Evolutionary conservation across 2,888 invertebrate species (phyloP), one percentile per base, ranked within the genome.

Genomic region (Uloborus plumipes): DNA sequence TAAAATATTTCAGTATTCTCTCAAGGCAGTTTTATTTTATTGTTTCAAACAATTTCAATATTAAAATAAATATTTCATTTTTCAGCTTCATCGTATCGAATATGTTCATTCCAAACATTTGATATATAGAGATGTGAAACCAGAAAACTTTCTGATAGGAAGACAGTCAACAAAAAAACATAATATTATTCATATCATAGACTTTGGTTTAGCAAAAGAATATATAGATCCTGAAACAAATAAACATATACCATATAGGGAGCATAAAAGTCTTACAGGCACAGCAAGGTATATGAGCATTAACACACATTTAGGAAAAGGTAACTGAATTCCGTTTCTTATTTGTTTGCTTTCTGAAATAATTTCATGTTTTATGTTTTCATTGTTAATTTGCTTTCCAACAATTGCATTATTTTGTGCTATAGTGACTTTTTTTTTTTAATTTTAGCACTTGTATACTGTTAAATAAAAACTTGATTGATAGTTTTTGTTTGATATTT

Each of bases 281-380:
- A 99, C 99, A 87, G 99, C 99, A 88, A 94, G 99, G 91, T 99
- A 99, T 92, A 99, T 99, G 99, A 99, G 98, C 91, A 99, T 99
- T 91, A 99, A 99, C 91, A 99, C 99, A 90, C 99, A 99, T 92
- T 94, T 99, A 92, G 99, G 99, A 89, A 86, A 86, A 86, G 85
- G 85, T 85, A 84, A 31, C 39, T 53, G 53, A 59, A 18, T 26
- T 47, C 58, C 49, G 26, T n/a, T 39, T 22, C 15, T 22, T 65
- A 3, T 53, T 6, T 53, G 2, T 16, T 15, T 15, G 14, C 18
- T 20, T 55, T 55, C 14, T 55, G n/a, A 55, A 55, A 20, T 9
- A 55, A 55, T 55, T 55, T 55, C 18, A 55, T 9, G 16, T 6
- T 9, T 11, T n/a, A 39, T 39, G 39, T 2, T 31, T 31, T 31